Base-by-base conservation (phyloP, 2,113 vertebrate genomes). In the Desmodus rotundus region DNA sequence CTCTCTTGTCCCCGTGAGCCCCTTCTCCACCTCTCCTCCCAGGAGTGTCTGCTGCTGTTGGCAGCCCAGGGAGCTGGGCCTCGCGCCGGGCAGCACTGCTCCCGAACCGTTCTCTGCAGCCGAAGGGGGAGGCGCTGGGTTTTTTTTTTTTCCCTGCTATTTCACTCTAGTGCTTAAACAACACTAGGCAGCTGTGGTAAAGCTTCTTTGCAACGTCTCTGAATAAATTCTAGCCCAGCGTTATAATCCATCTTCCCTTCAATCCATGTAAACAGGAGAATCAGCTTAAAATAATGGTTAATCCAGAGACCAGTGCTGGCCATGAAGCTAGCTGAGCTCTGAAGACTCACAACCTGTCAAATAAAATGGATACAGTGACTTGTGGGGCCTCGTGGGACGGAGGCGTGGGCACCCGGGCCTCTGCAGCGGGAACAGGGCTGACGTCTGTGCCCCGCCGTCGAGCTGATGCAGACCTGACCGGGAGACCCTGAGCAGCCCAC, bases 391-490 rank as follows among this genome's bases (percentile, higher is more conserved):
- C 26, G 11, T 31, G 61, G 61, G 68, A 47, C 24, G 70, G 65
- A 2, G 16, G 77, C 1, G 1, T 2, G 14, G 38, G 54, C 0
- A 1, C 33, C 22, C 28, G 0, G 50, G 47, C 26, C 31, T 76
- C 56, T 4, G 12, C 2, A 0, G 65, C 7, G 12, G 41, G 70
- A 54, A 45, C 43, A 10, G 33, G n/a, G 76, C 5, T 12, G 56
- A 52, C 28, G 4, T n/a, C 52, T 58, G 17, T 1, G 8, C 43
- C 26, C 13, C 26, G 7, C 5, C 4, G 15, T 24, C 9, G 52
- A 17, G 72, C 12, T 6, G 72, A 22, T 4, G 50, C 3, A 78
- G n/a, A 77, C 36, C 72, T n/a, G 73, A 31, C 16, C 33, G 5
- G 36, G 28, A 50, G 20, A 28, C 10, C 14, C n/a, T 5, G 11